Evolutionary conservation across 2,888 invertebrate genomes (phyloP), one percentile per base, ranked within the genome.

Genomic region (Diogma glabrata): DNA sequence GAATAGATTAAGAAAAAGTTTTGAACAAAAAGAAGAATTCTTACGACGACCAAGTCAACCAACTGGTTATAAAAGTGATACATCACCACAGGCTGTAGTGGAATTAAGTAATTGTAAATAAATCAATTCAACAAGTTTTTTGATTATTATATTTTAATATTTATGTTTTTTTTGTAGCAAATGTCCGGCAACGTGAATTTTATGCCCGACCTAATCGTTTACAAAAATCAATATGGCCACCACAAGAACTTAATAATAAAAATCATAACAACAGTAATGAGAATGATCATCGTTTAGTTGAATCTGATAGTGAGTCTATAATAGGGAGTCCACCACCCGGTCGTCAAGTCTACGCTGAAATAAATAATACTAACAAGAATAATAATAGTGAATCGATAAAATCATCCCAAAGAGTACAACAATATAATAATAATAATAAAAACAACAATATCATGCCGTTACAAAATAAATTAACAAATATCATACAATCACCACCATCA

Each of bases 1-100:
- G 75, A 81, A 80, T 57, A 78, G 87, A 70, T 75, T 88, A 65
- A 78, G 87, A 58, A 87, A 86, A 67, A 89, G 87, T 63, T 82
- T 87, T 61, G 89, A 90, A 64, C 87, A 90, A 64, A 91, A 91
- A 67, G 90, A 91, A 66, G 90, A 90, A 61, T 92, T 92, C 69
- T 75, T 92, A 53, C 78, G 83, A 64, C 76, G 85, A 58, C 84
- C 86, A 47, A 81, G 75, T 65, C 77, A 80, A 61, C 81, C 82
- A 20, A 76, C 73, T 51, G 78, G 77, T 51, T 79, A 75, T 76
- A 74, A 72, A 57, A 71, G 72, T 26, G 58, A 54, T 24, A 53
- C 55, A 24, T 33, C 33, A 48, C 30, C 22, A 36, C 5, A 5
- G 9, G 12, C 10, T 16, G 24, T 16, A 14, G 24, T 14, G 10